Evolutionary conservation across 2,797 vertebrate genomes (phyloP), one percentile per base, ranked within the genome.

Genomic region (Paguma larvata): DNA sequence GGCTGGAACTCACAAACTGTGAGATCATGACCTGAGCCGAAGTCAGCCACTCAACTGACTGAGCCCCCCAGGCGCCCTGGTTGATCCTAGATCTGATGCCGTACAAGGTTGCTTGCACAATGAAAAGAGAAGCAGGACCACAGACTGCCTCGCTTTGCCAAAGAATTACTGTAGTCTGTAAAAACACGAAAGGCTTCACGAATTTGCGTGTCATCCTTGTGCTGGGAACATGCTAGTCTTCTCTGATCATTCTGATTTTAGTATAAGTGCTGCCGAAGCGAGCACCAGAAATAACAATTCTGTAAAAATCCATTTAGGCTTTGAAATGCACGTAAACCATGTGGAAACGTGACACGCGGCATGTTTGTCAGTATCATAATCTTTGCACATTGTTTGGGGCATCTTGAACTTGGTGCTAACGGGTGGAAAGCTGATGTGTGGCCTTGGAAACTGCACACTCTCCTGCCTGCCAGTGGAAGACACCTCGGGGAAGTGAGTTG

Each of bases 131-230:
- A 99, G 99, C 99, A 98, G 99, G 99, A 99, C 38, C 38, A 38
- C 38, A 38, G 38, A 38, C 99, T 99, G 99, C 99, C 99, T 99
- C 99, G 99, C 99, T 99, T 99, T 99, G 99, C 99, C 99, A 99
- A 99, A 99, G 99, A 99, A 99, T 99, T 99, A 98, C 99, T 99
- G 99, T 99, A 99, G 99, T 99, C 99, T 99, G 99, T 99, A 53
- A 53, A 53, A 53, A 53, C 51, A 53, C 15, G 8, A 21, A 59
- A 23, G 56, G 21, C 56, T 23, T 59, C 8, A 23, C 21, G 8
- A 59, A 19, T 59, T 9, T 59, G 56, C 56, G 8, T 4, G 56
- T 1, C 8, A 23, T 59, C 56, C 56, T 59, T 9, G 8, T 9
- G 21, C 56, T 10, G 56, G 56, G 56, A 9, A 19, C 8, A 9